phyloP scores from a whole-genome alignment of 2,113 vertebrate genomes.

The Festucalex cinctus region DNA sequence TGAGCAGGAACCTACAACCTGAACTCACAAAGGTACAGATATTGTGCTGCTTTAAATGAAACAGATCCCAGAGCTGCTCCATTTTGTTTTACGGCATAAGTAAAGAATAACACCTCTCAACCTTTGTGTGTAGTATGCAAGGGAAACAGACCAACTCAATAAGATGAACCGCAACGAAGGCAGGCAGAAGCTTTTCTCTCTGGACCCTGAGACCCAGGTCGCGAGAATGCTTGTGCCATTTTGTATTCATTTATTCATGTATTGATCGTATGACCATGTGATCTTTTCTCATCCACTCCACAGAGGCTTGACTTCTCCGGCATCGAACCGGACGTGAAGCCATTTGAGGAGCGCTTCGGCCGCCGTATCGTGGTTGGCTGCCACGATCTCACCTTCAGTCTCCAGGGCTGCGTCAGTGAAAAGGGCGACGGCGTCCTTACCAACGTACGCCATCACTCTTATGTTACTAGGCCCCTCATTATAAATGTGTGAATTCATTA shows the following conservation, averaged over 20 bases:
- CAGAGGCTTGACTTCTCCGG: conserved; percentile 94
- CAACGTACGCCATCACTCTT: conserved; percentile 74
- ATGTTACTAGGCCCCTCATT: neutral
- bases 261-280: conserved; percentile 17
- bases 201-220: conserved; percentile 91
- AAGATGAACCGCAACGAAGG: conserved; percentile 91
- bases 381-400: conserved; percentile 87
- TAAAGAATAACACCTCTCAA: too few species aligned
- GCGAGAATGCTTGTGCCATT: neutral
- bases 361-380: conserved; percentile 85
- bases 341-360: conserved; percentile 91
- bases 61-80: neutral
- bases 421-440: conserved; percentile 78
- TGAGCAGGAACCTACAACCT: conserved; percentile 89
- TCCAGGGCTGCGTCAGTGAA: conserved; percentile 85
- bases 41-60: neutral
- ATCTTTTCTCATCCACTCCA: conserved; percentile 16
- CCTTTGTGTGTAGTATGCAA: conserved; percentile 78
- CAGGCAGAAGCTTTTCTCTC: conserved; percentile 89
- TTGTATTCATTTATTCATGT: conserved; percentile 25
- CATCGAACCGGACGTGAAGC: conserved; percentile 91
- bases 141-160: conserved; percentile 96
- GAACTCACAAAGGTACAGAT: conserved; percentile 90
- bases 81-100: neutral
- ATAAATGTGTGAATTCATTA: too few species aligned